These are phyloP conservation scores for Theonella swinhoei DNA, from an alignment of 37 sponge, comb jelly and placozoan species.

Conservation along the genomic window DNA sequence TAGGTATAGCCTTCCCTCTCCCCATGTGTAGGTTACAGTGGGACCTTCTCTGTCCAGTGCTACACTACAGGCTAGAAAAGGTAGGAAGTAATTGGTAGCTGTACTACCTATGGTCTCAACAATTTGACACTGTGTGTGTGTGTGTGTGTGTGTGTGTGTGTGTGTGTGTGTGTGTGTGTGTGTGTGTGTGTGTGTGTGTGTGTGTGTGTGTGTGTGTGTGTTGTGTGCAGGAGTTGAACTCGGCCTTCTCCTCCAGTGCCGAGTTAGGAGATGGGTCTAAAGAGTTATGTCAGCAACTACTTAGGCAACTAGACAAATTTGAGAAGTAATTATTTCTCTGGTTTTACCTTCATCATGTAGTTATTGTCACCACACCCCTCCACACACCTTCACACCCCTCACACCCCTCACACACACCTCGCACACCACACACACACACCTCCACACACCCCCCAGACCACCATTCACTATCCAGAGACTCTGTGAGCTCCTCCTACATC, in stretches of 20 bases:
- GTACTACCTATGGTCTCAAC: neutral
- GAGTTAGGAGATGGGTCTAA: constrained; percentile 11
- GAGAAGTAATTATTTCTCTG: constrained; percentile 31
- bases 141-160: neutral
- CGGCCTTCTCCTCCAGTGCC: neutral
- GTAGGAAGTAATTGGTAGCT: neutral
- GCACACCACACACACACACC: no score
- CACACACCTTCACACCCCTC: neutral
- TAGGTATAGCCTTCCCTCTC: neutral
- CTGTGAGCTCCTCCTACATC: constrained; percentile 89
- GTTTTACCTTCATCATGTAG: neutral
- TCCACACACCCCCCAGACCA: constrained; percentile 53
- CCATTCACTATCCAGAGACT: constrained; percentile 97
- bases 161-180: neutral
- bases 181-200: neutral
- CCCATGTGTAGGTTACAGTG: constrained; percentile 52
- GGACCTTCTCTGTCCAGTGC: constrained; percentile 57
- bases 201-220: neutral
- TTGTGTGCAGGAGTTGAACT: constrained; percentile 34
- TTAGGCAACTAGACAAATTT: constrained; percentile 45
- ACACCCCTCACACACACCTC: no score
- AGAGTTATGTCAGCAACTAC: constrained; percentile 35
- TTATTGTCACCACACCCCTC: neutral
- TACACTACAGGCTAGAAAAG: constrained; percentile 48
- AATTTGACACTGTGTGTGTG: neutral